A percentile compares a stretch with the other conserved stretches of the same genome.
Evolutionary conservation across 2,113 vertebrate genomes (phyloP).

Genomic region (Chamaetylas fuelleborni): DNA sequence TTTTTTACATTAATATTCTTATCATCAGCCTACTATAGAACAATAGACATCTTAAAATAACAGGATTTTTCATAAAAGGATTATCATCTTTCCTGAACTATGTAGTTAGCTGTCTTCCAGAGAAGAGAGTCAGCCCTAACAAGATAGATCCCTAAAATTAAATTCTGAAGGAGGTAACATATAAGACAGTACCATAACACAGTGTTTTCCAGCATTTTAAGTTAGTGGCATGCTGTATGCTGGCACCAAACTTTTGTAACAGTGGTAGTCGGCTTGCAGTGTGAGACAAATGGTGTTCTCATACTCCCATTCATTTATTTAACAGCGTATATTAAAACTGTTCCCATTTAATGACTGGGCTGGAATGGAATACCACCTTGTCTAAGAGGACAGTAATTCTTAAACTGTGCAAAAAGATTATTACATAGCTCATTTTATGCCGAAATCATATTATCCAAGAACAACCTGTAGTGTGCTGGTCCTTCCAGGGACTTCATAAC

Average conservation of each 20-base stretch:
- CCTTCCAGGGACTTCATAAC: neutral
- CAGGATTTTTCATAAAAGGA: neutral
- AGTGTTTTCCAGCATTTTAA: neutral
- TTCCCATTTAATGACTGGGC: neutral
- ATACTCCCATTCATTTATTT: neutral
- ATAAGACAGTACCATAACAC: neutral
- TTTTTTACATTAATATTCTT: neutral
- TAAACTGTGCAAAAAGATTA: neutral
- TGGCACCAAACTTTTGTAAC: neutral
- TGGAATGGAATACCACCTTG: neutral
- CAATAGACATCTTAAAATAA: neutral
- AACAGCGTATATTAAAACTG: neutral
- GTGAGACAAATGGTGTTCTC: neutral
- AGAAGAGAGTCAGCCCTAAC: neutral
- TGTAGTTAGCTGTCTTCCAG: neutral
- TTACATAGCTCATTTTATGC: neutral
- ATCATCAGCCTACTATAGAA: neutral
- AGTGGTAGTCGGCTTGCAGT: neutral
- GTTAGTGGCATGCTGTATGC: neutral
- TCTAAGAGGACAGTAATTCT: neutral
- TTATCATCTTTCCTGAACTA: neutral
- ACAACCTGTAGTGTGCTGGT: neutral
- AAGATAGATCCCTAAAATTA: neutral
- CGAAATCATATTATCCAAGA: neutral
- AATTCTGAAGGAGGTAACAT: neutral